phyloP scores from a whole-genome alignment of 2,888 invertebrate genomes.

The Linnaemya tessellans region DNA sequence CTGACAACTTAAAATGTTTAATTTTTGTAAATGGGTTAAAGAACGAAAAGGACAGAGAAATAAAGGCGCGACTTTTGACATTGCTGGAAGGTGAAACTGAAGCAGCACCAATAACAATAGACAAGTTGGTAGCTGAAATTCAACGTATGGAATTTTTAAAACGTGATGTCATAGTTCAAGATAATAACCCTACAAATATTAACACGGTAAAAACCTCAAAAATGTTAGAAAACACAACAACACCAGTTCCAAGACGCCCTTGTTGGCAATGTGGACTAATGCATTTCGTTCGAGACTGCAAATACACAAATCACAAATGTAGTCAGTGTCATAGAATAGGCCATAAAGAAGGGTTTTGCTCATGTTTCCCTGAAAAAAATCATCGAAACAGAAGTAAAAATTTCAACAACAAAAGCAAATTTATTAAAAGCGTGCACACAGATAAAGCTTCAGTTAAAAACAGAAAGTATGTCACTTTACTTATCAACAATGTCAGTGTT shows the following conservation, averaged over 20 bases:
- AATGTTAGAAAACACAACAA: not conserved
- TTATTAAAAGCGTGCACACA: constrained; percentile 17
- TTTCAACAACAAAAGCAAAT: not conserved
- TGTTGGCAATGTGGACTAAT: constrained; percentile 62
- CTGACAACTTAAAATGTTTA: constrained; percentile 31
- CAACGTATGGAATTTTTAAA: constrained; percentile 18
- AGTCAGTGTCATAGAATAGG: not conserved
- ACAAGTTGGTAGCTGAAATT: constrained; percentile 33
- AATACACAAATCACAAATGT: constrained; percentile 31
- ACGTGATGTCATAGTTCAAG: constrained; percentile 11
- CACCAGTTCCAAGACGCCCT: constrained; percentile 47
- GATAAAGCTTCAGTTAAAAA: not conserved
- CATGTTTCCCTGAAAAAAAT: constrained; percentile 11
- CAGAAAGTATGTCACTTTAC: constrained; percentile 4
- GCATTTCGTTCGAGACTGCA: too few relatives aligned
- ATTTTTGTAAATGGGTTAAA: constrained; percentile 33
- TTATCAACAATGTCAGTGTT: not conserved
- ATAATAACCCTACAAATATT: not conserved
- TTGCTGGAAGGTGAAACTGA: constrained; percentile 43
- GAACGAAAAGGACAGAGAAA: constrained; percentile 3
- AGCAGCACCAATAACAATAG: constrained; percentile 33
- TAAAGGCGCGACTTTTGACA: constrained; percentile 30
- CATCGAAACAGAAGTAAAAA: not conserved
- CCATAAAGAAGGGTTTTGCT: too few relatives aligned
- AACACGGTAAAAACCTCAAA: constrained; percentile 11